A percentile compares a stretch with the other conserved stretches of the same genome.
phyloP scores from a whole-genome alignment of 2,113 vertebrate species.

The Calypte anna region DNA sequence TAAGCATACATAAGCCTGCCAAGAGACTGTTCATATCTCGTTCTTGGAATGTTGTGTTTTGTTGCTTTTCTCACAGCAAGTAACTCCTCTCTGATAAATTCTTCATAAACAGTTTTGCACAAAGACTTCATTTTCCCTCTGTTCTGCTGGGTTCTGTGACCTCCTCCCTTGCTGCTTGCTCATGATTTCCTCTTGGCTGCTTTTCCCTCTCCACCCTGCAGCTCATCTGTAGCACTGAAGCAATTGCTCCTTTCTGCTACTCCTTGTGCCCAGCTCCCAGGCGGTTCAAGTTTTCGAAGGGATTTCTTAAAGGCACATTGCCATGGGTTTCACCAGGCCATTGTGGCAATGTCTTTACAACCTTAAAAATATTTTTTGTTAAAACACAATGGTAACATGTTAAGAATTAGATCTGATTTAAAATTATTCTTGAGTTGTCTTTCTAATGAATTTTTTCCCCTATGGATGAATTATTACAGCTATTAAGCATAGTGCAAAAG shows the following conservation, averaged over 20 bases:
- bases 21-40: background rate
- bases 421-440: background rate
- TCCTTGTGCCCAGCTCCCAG: background rate
- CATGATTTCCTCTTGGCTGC: constrained; percentile 8
- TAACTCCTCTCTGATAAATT: background rate
- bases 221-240: background rate
- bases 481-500: background rate
- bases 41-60: background rate
- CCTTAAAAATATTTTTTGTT: background rate
- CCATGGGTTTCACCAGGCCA: background rate
- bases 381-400: background rate
- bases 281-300: background rate
- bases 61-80: background rate
- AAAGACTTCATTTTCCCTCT: background rate
- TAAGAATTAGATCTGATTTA: background rate
- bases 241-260: background rate
- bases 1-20: background rate
- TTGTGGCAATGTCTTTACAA: background rate
- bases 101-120: background rate
- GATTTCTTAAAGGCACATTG: background rate
- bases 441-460: background rate
- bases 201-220: constrained; percentile 11
- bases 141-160: background rate
- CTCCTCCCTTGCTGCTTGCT: constrained; percentile 27
- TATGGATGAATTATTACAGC: background rate